Evolutionary conservation across 92 coral and sea anemone genomes (phyloP).

Genomic region (Chrysogorgia sp.): DNA sequence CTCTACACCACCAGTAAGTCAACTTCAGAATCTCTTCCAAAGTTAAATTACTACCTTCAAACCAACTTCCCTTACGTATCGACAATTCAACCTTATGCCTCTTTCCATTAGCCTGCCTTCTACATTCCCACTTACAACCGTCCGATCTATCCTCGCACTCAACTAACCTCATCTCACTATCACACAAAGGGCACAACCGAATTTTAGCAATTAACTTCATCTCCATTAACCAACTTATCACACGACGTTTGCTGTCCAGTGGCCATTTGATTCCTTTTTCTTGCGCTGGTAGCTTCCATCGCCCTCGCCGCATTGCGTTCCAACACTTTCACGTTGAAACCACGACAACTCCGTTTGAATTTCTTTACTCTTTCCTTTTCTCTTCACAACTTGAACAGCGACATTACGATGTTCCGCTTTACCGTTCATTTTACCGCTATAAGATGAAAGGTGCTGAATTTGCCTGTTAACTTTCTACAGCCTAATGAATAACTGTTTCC

Average conservation of each 20-base stretch:
- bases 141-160: constrained; percentile 57
- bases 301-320: constrained; percentile 29
- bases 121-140: constrained; percentile 55
- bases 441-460: not conserved
- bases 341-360: constrained; percentile 3
- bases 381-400: not conserved
- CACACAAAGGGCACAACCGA: constrained; percentile 28
- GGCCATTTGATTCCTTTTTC: not conserved
- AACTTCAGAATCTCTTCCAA: constrained; percentile 53
- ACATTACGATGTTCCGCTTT: not conserved
- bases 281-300: constrained; percentile 17
- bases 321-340: not conserved
- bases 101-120: constrained; percentile 43
- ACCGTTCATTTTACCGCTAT: constrained; percentile 1
- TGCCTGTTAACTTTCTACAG: not conserved
- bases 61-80: constrained; percentile 56
- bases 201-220: constrained; percentile 6
- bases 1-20: constrained; percentile 62
- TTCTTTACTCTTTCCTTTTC: not conserved
- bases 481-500: not conserved
- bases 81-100: constrained; percentile 54
- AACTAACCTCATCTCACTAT: constrained; percentile 15
- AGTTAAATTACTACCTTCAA: constrained; percentile 48
- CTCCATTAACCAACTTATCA: constrained; percentile 20
- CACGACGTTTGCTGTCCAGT: constrained; percentile 1